Conservation (phyloP, 2,888 invertebrate genomes). For the Spialia ferax region DNA sequence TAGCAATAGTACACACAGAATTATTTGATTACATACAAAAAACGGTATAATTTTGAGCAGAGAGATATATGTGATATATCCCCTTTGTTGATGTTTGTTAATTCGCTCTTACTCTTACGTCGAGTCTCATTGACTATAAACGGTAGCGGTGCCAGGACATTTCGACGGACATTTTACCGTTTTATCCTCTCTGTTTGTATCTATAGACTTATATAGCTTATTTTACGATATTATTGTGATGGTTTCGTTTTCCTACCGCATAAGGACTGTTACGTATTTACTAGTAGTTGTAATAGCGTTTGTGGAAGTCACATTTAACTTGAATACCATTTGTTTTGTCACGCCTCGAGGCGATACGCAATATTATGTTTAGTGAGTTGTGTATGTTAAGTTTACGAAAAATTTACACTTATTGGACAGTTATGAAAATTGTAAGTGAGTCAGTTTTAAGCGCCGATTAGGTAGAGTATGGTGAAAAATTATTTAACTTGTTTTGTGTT, state of each 20-base stretch:
- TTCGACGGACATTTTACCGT: conserved; percentile 66
- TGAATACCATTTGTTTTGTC: conserved; percentile 76
- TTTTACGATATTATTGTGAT: conserved; percentile 83
- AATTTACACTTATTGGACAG: conserved; percentile 75
- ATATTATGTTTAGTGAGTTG: conserved; percentile 73
- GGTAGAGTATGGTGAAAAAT: not conserved
- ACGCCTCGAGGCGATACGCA: conserved; percentile 67
- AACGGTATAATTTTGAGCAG: conserved; percentile 54
- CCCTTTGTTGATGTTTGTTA: conserved; percentile 55
- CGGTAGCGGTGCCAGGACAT: conserved; percentile 58
- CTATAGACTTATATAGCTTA: conserved; percentile 81
- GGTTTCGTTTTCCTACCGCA: conserved; percentile 84
- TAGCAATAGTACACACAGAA: conserved; percentile 53
- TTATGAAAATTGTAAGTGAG: conserved; percentile 71
- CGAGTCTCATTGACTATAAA: conserved; percentile 80
- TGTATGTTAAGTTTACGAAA: conserved; percentile 65
- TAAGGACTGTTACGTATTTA: conserved; percentile 80
- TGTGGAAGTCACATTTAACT: conserved; percentile 78
- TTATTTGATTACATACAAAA: conserved; percentile 50
- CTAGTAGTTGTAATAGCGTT: conserved; percentile 74
- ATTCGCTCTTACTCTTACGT: conserved; percentile 45
- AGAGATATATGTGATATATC: conserved; percentile 77
- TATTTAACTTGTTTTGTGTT: not conserved
- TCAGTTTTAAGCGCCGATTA: conserved; percentile 53
- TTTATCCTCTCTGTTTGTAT: conserved; percentile 82